Evolutionary conservation across 2,113 vertebrate genomes (phyloP), one percentile per base, ranked within the genome.

Genomic region (Tricholaema leucomelas): DNA sequence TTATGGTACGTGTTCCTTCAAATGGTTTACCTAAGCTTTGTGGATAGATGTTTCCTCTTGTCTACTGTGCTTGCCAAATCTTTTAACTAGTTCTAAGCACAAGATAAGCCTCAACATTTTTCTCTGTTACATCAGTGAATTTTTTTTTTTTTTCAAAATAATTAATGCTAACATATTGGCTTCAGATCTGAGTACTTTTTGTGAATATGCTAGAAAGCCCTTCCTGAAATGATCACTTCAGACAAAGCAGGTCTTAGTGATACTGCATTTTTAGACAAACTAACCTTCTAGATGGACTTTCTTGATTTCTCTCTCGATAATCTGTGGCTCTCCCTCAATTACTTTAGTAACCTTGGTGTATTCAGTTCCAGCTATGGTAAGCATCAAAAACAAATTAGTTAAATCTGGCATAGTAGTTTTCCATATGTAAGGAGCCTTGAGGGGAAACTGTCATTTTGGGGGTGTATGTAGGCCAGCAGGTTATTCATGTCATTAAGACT

Each of bases 281-380:
- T 97, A 95, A 97, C 92, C 95, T 97, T 96, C 97, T 80, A 91
- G 95, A 94, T 95, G 95, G 69, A 96, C 63, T 92, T 93, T 81
- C 91, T 96, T 96, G 92, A 90, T 93, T 95, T 95, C 95, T 96
- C 91, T 96, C 48, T 97, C 88, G 71, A 97, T 90, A 96, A 91
- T 77, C 83, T 97, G 81, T 91, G 92, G 87, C 40, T 96, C 91
- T 92, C 91, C 94, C 95, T 96, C 94, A 90, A 98, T 94, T 82
- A 97, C 77, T 95, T 97, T 97, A 92, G 97, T 97, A 95, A 78
- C 94, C 69, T 96, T 95, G 96, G 93, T 96, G 92, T 96, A 96
- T 77, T 91, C 75, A 91, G 87, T 95, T 95, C 95, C 94, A 13
- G 81, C 88, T 97, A 96, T 0, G 40, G 27, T 89, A 94, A 94